A percentile compares a stretch with the other conserved stretches of the same genome.
Evolutionary conservation across 1,140 invertebrate genomes (phyloP).

Genomic region (Pseudomyrmex concolor): DNA sequence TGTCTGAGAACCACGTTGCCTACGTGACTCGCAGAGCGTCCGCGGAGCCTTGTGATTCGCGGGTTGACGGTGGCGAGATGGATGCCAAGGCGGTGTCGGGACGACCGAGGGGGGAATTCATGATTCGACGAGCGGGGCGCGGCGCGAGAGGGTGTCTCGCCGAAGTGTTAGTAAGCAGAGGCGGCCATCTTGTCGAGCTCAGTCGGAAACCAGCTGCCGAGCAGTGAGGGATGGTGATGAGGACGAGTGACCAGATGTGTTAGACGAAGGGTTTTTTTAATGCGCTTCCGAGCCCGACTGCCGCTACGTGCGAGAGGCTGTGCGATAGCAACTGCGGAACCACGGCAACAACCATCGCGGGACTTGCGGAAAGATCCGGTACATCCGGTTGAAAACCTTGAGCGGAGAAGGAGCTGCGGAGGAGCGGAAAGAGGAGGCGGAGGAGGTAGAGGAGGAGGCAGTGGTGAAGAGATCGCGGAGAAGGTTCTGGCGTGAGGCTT

Average conservation of each 20-base stretch:
- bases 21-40: constrained; percentile 78
- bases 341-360: constrained; percentile 64
- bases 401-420: constrained; percentile 44
- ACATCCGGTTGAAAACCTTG: constrained; percentile 71
- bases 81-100: not conserved
- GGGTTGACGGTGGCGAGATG: constrained; percentile 11
- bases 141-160: constrained; percentile 18
- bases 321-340: constrained; percentile 77
- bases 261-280: constrained; percentile 81
- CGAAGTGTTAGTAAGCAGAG: constrained; percentile 62
- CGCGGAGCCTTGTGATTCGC: constrained; percentile 70
- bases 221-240: constrained; percentile 83
- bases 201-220: constrained; percentile 85
- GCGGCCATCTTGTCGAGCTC: constrained; percentile 78
- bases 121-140: not conserved
- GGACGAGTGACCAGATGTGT: constrained; percentile 82
- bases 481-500: constrained; percentile 48
- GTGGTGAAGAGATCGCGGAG: constrained; percentile 14
- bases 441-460: constrained; percentile 6
- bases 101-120: not conserved
- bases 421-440: constrained; percentile 9
- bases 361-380: constrained; percentile 69
- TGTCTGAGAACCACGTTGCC: constrained; percentile 63
- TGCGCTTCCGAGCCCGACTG: constrained; percentile 82
- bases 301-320: constrained; percentile 80